phyloP scores from a whole-genome alignment of 1,140 invertebrate genomes.

The Musca domestica region DNA sequence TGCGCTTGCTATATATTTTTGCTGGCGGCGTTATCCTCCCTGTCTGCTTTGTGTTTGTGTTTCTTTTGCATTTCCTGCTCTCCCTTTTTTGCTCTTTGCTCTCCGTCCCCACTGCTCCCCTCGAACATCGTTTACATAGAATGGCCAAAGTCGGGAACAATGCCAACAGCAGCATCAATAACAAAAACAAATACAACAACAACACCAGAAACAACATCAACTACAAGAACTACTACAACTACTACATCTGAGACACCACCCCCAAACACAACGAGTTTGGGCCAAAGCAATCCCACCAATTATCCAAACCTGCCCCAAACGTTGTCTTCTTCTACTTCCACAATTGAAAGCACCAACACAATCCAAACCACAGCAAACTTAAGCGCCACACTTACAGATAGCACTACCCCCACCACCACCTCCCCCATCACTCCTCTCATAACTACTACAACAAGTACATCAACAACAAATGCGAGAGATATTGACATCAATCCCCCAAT shows the following conservation, averaged over 20 bases:
- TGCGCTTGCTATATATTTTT: conserved; percentile 4
- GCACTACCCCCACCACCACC: background rate
- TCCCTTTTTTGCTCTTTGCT: conserved; percentile 2
- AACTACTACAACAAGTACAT: conserved; percentile 2
- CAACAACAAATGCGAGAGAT: conserved; percentile 17
- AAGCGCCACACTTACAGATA: conserved; percentile 9
- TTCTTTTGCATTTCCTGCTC: background rate
- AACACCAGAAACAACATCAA: conserved; percentile 26
- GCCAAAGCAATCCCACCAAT: background rate
- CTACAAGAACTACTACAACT: conserved; percentile 23
- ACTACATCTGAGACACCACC: conserved; percentile 15
- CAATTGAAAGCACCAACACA: background rate
- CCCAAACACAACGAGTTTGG: background rate
- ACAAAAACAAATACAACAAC: conserved; percentile 25
- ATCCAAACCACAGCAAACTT: conserved; percentile 4
- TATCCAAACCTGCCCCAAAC: background rate
- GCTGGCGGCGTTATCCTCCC: too few species aligned
- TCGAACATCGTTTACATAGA: conserved; percentile 26
- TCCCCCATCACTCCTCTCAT: background rate
- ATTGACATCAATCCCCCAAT: conserved; percentile 1
- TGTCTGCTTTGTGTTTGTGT: background rate
- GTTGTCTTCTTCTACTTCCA: too few species aligned
- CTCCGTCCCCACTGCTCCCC: background rate
- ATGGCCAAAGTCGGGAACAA: conserved; percentile 41
- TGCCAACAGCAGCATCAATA: conserved; percentile 23